phyloP scores from a whole-genome alignment of 2,888 invertebrate genomes.

The Agriotes lineatus region DNA sequence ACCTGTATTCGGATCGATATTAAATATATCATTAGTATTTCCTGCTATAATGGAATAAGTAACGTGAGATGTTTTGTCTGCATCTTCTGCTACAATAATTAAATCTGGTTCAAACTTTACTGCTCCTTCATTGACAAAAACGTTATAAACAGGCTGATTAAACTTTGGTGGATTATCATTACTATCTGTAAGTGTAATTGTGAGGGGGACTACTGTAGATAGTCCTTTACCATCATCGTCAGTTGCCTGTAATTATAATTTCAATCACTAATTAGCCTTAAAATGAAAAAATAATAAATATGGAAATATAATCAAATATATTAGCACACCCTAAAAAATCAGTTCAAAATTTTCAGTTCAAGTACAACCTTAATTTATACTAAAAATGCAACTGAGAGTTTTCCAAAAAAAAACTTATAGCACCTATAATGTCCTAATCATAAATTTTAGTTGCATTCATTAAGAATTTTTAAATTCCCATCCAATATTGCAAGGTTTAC shows the following conservation, averaged over 20 bases:
- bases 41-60: slow-evolving; percentile 80
- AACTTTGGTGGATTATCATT: slow-evolving; percentile 93
- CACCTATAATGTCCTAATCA: no score
- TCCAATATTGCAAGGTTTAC: no score
- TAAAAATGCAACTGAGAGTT: no score
- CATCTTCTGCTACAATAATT: slow-evolving; percentile 81
- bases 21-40: slow-evolving; percentile 73
- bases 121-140: slow-evolving; percentile 89
- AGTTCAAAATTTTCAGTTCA: no score
- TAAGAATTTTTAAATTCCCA: no score
- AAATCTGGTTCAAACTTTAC: slow-evolving; percentile 84
- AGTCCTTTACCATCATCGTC: slow-evolving; percentile 87
- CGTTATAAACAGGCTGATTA: slow-evolving; percentile 80
- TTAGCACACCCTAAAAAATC: no score
- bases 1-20: slow-evolving; percentile 78
- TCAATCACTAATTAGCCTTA: no score
- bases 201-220: slow-evolving; percentile 82
- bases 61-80: slow-evolving; percentile 84
- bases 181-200: slow-evolving; percentile 83
- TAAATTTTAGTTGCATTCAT: no score
- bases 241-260: slow-evolving; percentile 74
- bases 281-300: no score
- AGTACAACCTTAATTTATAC: no score
- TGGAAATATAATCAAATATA: no score
- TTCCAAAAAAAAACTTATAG: no score